Evolutionary conservation across 2,888 invertebrate species (phyloP), one percentile per base, ranked within the genome.

Genomic region (Drosophila histrio): DNA sequence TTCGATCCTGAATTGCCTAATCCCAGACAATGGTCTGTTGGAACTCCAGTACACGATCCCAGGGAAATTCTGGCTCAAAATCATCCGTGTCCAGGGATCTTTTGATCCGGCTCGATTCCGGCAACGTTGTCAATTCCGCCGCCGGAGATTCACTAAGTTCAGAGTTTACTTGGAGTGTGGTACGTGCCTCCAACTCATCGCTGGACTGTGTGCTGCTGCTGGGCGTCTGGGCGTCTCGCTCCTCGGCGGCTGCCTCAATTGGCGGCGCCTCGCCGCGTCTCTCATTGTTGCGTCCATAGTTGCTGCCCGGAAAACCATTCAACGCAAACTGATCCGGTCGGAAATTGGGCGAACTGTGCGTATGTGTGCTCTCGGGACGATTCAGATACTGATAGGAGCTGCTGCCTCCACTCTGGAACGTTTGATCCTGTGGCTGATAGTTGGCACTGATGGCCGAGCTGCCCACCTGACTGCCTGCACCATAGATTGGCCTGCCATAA

Each of bases 21-120:
- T 95, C 95, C 96, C 96, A 96, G 89, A 94, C 92, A 89, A 95
- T 93, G 72, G 94, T 93, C 90, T 94, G 92, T 79, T 95, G 94
- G 87, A 96, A 92, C 90, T 95, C 95, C 87, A 94, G 93, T 64
- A 95, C 95, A 92, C 95, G 95, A 91, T 95, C 93, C 96, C 96
- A 96, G 56, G 96, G 96, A 90, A 96, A 96, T 15, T 94, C 94
- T 15, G 95, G 95, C 89, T 93, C 92, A 36, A 74, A 72, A 9
- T 86, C 82, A 9, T 65, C 69, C 49, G 77, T 65, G 13, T 65
- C 77, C 15, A 90, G 58, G 19, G 91, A 89, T 61, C 91, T 82
- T 65, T 88, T 89, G 6, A 64, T 47, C 8, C 85, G 80, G 50
- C 72, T 68, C 36, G 56, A 34, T 9, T 81, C 72, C 43, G 80